phyloP scores from a whole-genome alignment of 2,113 vertebrate genomes.

The Ramphastos sulfuratus region DNA sequence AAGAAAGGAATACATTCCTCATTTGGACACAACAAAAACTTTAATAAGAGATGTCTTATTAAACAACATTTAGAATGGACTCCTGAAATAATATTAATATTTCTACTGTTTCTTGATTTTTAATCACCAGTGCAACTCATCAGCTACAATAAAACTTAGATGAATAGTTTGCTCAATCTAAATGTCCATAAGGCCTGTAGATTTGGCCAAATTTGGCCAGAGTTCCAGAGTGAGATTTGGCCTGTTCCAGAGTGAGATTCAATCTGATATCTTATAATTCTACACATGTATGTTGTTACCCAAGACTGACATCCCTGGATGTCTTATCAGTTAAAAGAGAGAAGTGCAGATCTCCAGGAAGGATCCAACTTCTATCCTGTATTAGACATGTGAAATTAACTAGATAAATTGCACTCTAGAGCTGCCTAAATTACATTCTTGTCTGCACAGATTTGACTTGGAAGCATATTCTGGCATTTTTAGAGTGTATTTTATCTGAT shows the following conservation, averaged over 20 bases:
- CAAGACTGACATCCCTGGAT: background rate
- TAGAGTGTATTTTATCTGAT: background rate
- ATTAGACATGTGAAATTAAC: background rate
- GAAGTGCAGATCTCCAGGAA: background rate
- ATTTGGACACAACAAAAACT: background rate
- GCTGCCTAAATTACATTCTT: background rate
- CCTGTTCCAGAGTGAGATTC: background rate
- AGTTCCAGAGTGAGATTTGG: background rate
- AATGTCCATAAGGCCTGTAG: background rate
- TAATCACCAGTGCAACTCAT: background rate
- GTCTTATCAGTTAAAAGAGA: background rate
- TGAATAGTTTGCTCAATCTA: background rate
- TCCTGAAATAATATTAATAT: background rate
- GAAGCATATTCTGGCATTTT: background rate
- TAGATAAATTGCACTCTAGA: background rate
- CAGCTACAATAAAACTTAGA: background rate
- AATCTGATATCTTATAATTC: background rate
- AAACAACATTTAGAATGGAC: background rate
- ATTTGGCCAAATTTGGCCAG: background rate
- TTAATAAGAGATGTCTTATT: background rate
- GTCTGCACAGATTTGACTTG: background rate
- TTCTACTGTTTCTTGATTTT: background rate
- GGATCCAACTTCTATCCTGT: background rate
- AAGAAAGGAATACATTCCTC: background rate
- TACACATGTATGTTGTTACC: background rate